phyloP scores from a whole-genome alignment of 2,888 invertebrate genomes.

The Panopea generosa region DNA sequence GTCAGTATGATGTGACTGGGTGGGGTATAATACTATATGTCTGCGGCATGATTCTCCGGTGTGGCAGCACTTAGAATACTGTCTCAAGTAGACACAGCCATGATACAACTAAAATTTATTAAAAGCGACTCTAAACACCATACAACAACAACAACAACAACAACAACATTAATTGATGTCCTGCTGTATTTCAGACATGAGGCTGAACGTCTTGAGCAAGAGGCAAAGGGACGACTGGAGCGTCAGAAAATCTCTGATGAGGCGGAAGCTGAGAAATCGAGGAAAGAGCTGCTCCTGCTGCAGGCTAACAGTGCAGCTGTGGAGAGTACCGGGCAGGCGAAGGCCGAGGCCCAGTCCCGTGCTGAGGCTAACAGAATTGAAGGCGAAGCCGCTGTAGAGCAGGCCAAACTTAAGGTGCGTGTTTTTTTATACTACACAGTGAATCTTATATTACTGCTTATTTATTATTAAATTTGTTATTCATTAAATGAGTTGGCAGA shows the following conservation, averaged over 20 bases:
- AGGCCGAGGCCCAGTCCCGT: slow-evolving; percentile 86
- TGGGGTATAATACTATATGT: too few relatives aligned
- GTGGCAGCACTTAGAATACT: too few relatives aligned
- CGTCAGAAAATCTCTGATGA: slow-evolving; percentile 86
- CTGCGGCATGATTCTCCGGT: too few relatives aligned
- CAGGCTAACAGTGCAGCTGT: slow-evolving; percentile 86
- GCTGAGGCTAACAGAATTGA: slow-evolving; percentile 86
- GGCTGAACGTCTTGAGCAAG: slow-evolving; percentile 86
- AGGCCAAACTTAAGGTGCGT: slow-evolving; percentile 85
- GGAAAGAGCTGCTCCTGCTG: slow-evolving; percentile 85
- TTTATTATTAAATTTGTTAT: too few relatives aligned
- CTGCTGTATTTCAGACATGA: slow-evolving; percentile 86
- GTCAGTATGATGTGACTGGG: too few relatives aligned
- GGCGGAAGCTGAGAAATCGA: slow-evolving; percentile 86
- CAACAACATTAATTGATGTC: too few relatives aligned
- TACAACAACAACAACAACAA: too few relatives aligned
- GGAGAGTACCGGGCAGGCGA: slow-evolving; percentile 86
- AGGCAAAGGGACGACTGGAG: slow-evolving; percentile 86
- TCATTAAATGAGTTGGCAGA: too few relatives aligned
- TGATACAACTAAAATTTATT: too few relatives aligned
- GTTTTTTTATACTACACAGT: background rate
- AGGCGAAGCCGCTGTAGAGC: slow-evolving; percentile 86
- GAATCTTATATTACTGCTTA: too few relatives aligned
- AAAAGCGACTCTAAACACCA: too few relatives aligned
- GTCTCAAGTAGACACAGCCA: too few relatives aligned